Evolutionary conservation across 2,888 invertebrate species (phyloP).

Genomic region (Zaprionus lineosus): DNA sequence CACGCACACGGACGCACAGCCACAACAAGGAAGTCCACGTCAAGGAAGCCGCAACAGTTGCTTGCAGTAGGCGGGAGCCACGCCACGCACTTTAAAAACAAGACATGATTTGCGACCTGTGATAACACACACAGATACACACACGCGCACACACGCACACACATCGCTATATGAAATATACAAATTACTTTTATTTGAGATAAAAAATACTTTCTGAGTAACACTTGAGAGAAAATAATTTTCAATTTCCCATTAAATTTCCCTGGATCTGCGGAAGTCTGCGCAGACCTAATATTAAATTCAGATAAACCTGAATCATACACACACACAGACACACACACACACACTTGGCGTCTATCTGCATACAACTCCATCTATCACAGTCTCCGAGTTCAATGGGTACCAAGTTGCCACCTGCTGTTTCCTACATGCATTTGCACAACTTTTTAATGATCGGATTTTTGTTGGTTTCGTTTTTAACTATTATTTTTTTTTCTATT

Average conservation of each 20-base stretch:
- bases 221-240: too few species aligned
- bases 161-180: background rate
- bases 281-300: too few species aligned
- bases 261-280: too few species aligned
- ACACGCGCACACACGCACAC: background rate
- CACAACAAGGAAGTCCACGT: constrained; percentile 30
- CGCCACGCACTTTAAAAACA: constrained; percentile 28
- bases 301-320: too few species aligned
- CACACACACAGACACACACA: background rate
- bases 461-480: too few species aligned
- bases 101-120: constrained; percentile 4
- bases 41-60: constrained; percentile 26
- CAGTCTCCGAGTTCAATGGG: background rate
- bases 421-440: background rate
- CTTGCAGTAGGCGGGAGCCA: constrained; percentile 19
- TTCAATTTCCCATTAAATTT: too few species aligned
- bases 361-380: background rate
- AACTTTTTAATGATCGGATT: too few species aligned
- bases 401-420: background rate
- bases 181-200: too few species aligned
- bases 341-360: background rate
- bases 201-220: too few species aligned
- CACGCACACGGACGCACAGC: constrained; percentile 13
- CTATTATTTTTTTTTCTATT: too few species aligned
- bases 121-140: constrained; percentile 7